phyloP scores from a whole-genome alignment of 2,113 vertebrate genomes.

The Heterotilapia buettikoferi region DNA sequence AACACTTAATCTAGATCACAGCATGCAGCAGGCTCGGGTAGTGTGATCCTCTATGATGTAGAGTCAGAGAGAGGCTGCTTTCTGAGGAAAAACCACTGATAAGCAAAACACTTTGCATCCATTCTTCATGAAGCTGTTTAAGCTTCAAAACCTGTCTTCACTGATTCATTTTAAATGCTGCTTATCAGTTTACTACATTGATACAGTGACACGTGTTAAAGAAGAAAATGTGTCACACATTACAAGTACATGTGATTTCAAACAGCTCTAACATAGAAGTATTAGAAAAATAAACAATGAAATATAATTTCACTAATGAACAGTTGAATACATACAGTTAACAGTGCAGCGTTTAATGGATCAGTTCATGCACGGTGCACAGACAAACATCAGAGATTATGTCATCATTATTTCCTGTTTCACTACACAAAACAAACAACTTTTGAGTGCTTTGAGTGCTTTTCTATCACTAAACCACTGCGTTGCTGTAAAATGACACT shows the following conservation, averaged over 20 bases:
- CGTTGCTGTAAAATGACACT: background rate
- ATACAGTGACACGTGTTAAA: background rate
- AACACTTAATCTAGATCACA: background rate
- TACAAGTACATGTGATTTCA: background rate
- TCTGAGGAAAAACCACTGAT: conserved; percentile 26
- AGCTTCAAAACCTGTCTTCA: background rate
- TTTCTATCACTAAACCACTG: background rate
- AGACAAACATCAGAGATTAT: background rate
- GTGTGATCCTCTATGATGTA: background rate
- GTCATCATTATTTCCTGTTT: background rate
- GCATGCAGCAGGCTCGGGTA: background rate
- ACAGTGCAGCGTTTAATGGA: background rate
- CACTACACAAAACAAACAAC: background rate
- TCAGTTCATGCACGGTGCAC: background rate
- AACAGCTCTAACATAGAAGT: background rate
- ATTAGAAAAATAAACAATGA: background rate
- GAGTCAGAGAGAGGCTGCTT: background rate
- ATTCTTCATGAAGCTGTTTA: conserved; percentile 46
- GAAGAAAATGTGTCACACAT: background rate
- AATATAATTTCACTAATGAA: background rate
- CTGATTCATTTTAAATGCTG: background rate
- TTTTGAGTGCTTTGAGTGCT: background rate
- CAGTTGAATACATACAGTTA: background rate
- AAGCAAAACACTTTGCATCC: conserved; percentile 23
- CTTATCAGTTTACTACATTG: background rate